Evolutionary conservation across 2,113 vertebrate species (phyloP), one percentile per base, ranked within the genome.

Genomic region (Eleginops maclovinus): DNA sequence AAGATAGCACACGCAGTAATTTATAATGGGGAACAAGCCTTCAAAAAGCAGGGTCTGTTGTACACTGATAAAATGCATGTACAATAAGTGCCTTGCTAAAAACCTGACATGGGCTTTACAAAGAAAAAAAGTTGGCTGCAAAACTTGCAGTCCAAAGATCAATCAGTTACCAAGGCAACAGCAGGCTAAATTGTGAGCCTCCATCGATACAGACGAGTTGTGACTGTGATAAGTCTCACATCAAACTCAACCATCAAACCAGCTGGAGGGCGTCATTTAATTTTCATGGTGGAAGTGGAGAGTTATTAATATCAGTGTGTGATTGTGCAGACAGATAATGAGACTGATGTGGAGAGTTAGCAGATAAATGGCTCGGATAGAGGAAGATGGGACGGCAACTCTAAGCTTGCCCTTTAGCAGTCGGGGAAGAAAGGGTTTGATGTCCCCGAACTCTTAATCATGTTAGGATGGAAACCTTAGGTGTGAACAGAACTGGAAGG

Each of bases 161-260:
- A 73, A 87, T 85, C 75, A 61, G 86, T 92, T 87, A 72, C 88
- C 91, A 83, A 60, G 91, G 88, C 74, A 90, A 92, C 87, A 15
- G 40, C 51, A 40, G 64, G 77, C 59, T 79, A 64, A 74, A 43
- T 72, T 70, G 63, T 46, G 47, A 44, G 75, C 74, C 59, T 72
- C 72, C 74, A 64, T 69, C 62, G 80, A 86, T 78, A 84, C 43
- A 66, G 75, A 77, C 73, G 81, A 87, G 83, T 77, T 75, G 81
- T 66, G 70, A 70, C 12, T 2, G 67, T 50, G 76, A 82, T 65
- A 89, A 88, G 83, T 85, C 82, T 82, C 81, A 79, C 66, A 78
- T 83, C 75, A 86, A 83, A 89, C 63, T 77, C 51, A 40, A 64
- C 74, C 67, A 46, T 60, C 55, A 61, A 76, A 89, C 79, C 85